These are phyloP conservation scores for Leptatherina wallacei DNA, from an alignment of 2,797 vertebrate genomes.

Conservation along the genomic window DNA sequence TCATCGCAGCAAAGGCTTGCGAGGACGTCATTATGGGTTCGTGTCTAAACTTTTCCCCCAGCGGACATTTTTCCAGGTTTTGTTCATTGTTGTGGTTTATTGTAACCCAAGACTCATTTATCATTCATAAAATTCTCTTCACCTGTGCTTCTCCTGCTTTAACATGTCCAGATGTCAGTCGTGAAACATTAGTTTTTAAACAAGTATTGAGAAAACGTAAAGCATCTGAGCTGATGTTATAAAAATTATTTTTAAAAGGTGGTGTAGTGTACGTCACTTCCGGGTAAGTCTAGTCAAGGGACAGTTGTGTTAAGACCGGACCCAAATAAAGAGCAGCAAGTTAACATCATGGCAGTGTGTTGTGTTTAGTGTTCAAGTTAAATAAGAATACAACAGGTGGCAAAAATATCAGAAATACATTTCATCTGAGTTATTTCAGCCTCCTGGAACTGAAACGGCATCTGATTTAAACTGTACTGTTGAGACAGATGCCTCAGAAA, in stretches of 20 bases:
- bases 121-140: not conserved
- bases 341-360: no score
- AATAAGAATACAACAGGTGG: no score
- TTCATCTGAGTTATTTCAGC: not conserved
- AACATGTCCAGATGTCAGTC: not conserved
- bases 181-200: not conserved
- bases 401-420: not conserved
- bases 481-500: not conserved
- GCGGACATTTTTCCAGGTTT: not conserved
- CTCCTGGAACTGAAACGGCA: not conserved
- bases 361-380: no score
- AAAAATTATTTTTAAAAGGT: no score
- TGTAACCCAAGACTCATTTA: not conserved
- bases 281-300: no score
- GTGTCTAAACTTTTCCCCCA: not conserved
- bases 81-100: not conserved
- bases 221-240: no score
- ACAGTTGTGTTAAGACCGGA: no score
- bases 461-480: not conserved
- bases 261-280: no score
- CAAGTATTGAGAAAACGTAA: not conserved
- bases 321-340: no score
- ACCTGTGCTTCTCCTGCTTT: not conserved
- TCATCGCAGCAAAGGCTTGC: not conserved
- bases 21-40: not conserved